Evolutionary conservation across 2,113 vertebrate genomes (phyloP).

Genomic region (Macaca mulatta): DNA sequence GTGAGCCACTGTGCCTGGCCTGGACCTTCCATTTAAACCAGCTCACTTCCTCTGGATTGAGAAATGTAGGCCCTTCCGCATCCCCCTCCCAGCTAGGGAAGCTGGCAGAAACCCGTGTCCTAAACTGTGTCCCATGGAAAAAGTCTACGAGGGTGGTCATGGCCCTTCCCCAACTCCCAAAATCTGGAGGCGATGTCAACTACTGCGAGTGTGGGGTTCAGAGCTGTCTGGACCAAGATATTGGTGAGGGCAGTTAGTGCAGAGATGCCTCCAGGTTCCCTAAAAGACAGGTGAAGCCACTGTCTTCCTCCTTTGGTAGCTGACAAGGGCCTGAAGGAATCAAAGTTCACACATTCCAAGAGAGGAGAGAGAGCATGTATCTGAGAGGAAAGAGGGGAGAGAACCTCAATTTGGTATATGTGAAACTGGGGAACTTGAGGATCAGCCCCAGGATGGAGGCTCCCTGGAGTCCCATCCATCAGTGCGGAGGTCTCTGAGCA

Average conservation of each 20-base stretch:
- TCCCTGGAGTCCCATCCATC: background rate
- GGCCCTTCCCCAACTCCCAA: background rate
- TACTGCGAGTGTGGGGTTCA: background rate
- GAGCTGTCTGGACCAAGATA: background rate
- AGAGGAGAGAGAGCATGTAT: background rate
- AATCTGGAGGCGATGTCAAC: background rate
- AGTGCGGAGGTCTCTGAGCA: background rate
- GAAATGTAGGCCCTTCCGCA: background rate
- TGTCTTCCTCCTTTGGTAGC: background rate
- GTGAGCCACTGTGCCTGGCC: no score
- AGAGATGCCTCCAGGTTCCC: background rate
- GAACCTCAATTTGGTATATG: background rate
- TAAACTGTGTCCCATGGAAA: background rate
- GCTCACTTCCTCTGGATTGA: background rate
- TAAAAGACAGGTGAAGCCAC: background rate
- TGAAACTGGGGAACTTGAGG: background rate
- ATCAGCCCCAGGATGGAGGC: background rate
- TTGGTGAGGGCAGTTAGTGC: background rate
- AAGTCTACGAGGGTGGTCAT: background rate
- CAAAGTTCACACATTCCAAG: background rate
- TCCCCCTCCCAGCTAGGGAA: background rate
- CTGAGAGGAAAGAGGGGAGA: background rate
- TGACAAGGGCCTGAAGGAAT: background rate
- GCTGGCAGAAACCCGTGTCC: background rate
- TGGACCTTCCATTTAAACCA: background rate